Conservation (phyloP, 2,113 vertebrate species). For the Ciconia boyciana region DNA sequence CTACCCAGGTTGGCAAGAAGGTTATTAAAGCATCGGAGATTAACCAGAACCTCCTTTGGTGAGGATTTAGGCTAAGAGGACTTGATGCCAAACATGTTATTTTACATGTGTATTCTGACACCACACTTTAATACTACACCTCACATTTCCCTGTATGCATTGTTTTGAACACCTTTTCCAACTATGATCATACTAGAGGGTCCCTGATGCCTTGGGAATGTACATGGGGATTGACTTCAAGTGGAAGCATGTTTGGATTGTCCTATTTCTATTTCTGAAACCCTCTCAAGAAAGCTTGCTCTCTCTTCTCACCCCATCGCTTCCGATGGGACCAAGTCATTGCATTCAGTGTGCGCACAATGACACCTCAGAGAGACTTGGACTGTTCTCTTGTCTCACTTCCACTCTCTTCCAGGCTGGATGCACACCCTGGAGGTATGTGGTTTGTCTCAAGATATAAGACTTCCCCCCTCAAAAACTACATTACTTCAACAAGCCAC, state of each 20-base stretch:
- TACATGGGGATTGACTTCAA: not conserved
- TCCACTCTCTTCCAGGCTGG: constrained; percentile 57
- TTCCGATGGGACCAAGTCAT: constrained; percentile 52
- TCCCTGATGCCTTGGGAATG: not conserved
- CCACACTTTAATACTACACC: not conserved
- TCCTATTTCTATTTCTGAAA: constrained; percentile 56
- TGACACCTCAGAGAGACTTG: constrained; percentile 66
- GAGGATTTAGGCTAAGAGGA: not conserved
- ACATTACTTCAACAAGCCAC: constrained; percentile 54
- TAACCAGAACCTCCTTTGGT: constrained; percentile 17
- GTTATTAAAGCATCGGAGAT: not conserved
- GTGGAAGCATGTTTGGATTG: not conserved
- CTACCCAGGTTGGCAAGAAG: not conserved
- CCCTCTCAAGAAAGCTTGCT: constrained; percentile 29
- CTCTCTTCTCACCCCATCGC: constrained; percentile 63
- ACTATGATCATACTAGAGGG: not conserved
- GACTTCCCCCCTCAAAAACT: constrained; percentile 52
- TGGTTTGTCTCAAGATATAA: constrained; percentile 70
- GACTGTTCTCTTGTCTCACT: constrained; percentile 62
- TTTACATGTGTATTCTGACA: not conserved
- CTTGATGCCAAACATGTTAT: not conserved
- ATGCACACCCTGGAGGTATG: constrained; percentile 66
- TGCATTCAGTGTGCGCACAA: not conserved
- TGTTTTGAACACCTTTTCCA: not conserved
- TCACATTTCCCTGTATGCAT: fast-evolving